Conservation (phyloP, 1,140 invertebrate genomes). For the Lordiphosa stackelbergi region DNA sequence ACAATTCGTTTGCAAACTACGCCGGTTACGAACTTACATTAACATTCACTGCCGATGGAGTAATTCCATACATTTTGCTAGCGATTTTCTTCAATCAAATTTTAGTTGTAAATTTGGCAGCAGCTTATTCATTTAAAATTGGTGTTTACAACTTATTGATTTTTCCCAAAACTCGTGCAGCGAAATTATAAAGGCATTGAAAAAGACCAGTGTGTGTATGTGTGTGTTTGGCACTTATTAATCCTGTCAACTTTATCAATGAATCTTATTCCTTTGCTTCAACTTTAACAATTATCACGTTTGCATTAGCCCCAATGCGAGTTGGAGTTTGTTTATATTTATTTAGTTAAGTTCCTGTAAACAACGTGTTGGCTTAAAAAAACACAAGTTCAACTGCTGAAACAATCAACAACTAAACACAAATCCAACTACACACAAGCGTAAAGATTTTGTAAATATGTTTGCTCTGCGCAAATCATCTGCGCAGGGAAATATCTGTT, state of each 20-base stretch:
- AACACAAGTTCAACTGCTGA: too few species aligned
- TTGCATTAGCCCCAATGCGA: constrained; percentile 22
- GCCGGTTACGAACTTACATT: constrained; percentile 13
- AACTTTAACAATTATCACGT: constrained; percentile 37
- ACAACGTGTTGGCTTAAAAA: constrained; percentile 25
- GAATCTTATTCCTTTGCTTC: constrained; percentile 21
- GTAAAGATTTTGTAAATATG: constrained; percentile 30
- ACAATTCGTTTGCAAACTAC: background rate
- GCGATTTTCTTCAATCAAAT: constrained; percentile 9
- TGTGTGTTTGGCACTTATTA: constrained; percentile 39
- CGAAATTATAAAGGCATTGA: constrained; percentile 29
- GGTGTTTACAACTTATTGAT: constrained; percentile 45
- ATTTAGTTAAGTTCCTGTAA: constrained; percentile 38
- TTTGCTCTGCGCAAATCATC: constrained; percentile 23
- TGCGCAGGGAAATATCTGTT: constrained; percentile 26
- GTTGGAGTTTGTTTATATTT: constrained; percentile 35
- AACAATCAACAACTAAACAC: constrained; percentile 9
- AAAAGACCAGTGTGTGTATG: constrained; percentile 24
- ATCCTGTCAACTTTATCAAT: constrained; percentile 23
- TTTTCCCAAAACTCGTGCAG: constrained; percentile 36
- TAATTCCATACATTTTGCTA: constrained; percentile 31
- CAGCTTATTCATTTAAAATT: constrained; percentile 31
- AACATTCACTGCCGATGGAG: constrained; percentile 8
- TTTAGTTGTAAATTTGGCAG: constrained; percentile 17
- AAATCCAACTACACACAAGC: constrained; percentile 30